Conservation (phyloP, 2,888 invertebrate genomes). For the Dryocosmus kuriphilus region DNA sequence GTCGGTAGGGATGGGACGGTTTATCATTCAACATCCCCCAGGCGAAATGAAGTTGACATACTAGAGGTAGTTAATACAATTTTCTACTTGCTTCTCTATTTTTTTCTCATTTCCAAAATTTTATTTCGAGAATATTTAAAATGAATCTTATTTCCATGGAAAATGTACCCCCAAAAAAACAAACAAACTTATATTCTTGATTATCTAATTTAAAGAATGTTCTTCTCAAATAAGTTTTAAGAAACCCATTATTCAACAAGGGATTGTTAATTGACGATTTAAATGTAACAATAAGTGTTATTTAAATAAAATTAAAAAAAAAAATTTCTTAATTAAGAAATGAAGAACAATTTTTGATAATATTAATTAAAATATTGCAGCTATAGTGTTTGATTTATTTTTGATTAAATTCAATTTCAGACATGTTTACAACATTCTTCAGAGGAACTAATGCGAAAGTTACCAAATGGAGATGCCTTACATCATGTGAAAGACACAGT, state of each 20-base stretch:
- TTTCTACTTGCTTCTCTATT: neutral
- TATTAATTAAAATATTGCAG: neutral
- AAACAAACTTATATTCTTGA: neutral
- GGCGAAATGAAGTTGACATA: constrained; percentile 74
- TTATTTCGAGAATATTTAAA: no score
- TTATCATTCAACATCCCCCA: constrained; percentile 71
- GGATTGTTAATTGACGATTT: no score
- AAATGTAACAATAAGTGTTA: no score
- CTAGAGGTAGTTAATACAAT: constrained; percentile 65
- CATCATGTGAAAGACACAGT: constrained; percentile 68
- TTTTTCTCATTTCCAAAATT: neutral
- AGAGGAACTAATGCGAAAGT: constrained; percentile 74
- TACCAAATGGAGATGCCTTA: constrained; percentile 72
- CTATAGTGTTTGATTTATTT: neutral
- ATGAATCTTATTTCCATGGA: neutral
- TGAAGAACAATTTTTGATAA: neutral
- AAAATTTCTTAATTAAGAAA: neutral
- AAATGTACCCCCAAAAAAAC: neutral
- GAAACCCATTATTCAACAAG: neutral
- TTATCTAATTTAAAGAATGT: neutral
- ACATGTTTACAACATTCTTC: constrained; percentile 76
- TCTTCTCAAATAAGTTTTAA: neutral
- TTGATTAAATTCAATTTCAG: constrained; percentile 57
- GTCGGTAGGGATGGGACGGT: constrained; percentile 70
- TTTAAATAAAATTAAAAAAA: no score